Base-by-base conservation (phyloP, 2,888 invertebrate species). In the Drosophila seclusa region DNA sequence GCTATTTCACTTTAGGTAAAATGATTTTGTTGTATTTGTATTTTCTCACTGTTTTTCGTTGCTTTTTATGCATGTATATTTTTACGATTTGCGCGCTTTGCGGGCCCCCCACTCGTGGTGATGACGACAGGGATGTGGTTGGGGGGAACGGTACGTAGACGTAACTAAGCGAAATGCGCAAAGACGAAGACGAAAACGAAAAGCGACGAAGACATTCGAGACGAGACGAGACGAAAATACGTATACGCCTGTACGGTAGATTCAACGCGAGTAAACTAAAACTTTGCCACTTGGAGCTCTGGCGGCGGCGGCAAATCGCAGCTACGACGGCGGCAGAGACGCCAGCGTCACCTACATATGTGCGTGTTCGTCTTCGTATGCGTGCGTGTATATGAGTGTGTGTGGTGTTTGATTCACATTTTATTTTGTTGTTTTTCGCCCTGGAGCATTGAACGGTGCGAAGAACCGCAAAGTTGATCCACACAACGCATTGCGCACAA, bases 161-260 rank as follows among this genome's bases (percentile, higher is more conserved):
- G 69, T 74, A 82, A 77, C 65, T 68, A 78, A 73, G 49, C 82
- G 64, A 78, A 77, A 64, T 78, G 69, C 40, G 75, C 65, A 69
- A 73, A 74, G 69, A 61, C 58, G 54, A 71, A 65, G 61, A 58
- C 73, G 68, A 74, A 70, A 53, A 63, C 59, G 69, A 60, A 60
- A 49, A 58, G 62, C 67, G 52, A 61, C 60, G 52, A 75, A 59
- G 50, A 38, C 63, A 66, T 57, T 72, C 29, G 61, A 71, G 66
- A 68, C 64, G 57, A 68, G 67, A 68, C 81, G 74, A 69, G 66
- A 66, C 76, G 69, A 89, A 78, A 82, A 73, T 80, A 90, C 87
- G 88, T 80, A 78, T 72, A 78, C 90, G 88, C 77, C 88, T 82
- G 90, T 80, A 87, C 88, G 86, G 86, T 87, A 86, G 90, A 85